These are phyloP conservation scores for Mellilla xanthometata DNA, from an alignment of 2,888 invertebrate species.

Conservation along the genomic window DNA sequence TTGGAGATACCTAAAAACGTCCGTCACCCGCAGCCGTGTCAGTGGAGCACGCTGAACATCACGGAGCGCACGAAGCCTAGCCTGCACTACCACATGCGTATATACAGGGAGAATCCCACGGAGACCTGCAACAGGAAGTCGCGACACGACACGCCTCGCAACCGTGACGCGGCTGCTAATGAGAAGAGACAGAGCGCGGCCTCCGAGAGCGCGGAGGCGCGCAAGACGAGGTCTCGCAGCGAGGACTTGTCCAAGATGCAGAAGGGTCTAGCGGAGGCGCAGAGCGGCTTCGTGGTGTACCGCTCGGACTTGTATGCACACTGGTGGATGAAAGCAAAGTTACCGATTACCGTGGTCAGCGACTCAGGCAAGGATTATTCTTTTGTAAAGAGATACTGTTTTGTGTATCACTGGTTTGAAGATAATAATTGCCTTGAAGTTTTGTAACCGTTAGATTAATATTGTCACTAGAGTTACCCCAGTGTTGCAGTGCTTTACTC, in stretches of 20 bases:
- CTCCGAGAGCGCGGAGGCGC: constrained; percentile 42
- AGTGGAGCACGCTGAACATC: constrained; percentile 77
- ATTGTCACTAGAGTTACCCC: constrained; percentile 74
- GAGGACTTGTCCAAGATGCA: constrained; percentile 73
- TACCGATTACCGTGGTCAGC: constrained; percentile 85
- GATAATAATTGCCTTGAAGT: constrained; percentile 78
- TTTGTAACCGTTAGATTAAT: constrained; percentile 79
- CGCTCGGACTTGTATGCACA: constrained; percentile 94
- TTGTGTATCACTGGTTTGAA: constrained; percentile 80
- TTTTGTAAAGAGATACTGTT: constrained; percentile 81
- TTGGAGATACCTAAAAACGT: constrained; percentile 75
- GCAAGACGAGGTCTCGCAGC: constrained; percentile 70
- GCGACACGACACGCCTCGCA: constrained; percentile 56
- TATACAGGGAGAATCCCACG: constrained; percentile 62
- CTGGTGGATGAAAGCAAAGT: constrained; percentile 96
- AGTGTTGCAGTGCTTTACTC: constrained; percentile 82
- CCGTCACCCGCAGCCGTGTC: constrained; percentile 61
- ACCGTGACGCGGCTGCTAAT: constrained; percentile 58
- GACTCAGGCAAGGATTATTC: constrained; percentile 84
- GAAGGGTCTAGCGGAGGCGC: constrained; percentile 64
- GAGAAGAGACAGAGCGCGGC: constrained; percentile 41
- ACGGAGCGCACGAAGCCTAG: constrained; percentile 74
- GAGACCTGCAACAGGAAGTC: constrained; percentile 51
- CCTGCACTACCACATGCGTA: constrained; percentile 78
- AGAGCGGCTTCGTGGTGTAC: constrained; percentile 83